Percentiles rank a stretch among this genome's conserved stretches.
Evolutionary conservation across 2,797 vertebrate genomes (phyloP).

Genomic region (Pantherophis alleghaniensis): DNA sequence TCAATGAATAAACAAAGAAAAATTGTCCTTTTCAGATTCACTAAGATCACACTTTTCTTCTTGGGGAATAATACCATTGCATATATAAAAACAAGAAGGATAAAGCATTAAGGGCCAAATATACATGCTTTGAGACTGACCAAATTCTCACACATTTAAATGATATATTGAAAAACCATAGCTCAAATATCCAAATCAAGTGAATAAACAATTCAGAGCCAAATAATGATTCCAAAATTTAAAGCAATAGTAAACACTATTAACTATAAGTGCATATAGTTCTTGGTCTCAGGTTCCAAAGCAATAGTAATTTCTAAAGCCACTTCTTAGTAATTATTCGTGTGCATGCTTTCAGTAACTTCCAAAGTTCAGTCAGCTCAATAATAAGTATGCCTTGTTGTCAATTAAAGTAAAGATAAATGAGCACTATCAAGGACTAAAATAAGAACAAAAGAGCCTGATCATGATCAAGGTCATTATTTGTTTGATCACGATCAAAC

Average conservation of each 20-base stretch:
- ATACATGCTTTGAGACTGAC: conserved; percentile 7
- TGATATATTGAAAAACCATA: background rate
- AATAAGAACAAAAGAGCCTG: background rate
- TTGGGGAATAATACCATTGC: background rate
- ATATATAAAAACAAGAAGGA: background rate
- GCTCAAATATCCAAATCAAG: background rate
- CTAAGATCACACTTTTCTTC: fast-evolving
- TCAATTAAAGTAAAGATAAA: background rate
- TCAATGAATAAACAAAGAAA: conserved; percentile 7
- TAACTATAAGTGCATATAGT: background rate
- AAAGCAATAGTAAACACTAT: conserved; percentile 13
- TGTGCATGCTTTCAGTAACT: background rate
- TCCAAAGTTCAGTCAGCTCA: background rate
- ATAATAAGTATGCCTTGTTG: background rate
- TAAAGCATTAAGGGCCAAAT: fast-evolving
- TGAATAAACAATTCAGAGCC: conserved; percentile 6
- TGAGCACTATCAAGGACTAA: background rate
- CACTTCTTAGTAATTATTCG: background rate
- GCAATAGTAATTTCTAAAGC: background rate
- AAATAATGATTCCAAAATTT: background rate
- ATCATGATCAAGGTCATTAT: background rate
- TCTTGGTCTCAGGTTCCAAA: fast-evolving
- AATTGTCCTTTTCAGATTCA: background rate
- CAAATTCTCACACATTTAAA: conserved; percentile 10
- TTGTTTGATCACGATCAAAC: background rate